A percentile compares a stretch with the other conserved stretches of the same genome.
Evolutionary conservation across 2,888 invertebrate genomes (phyloP).

Genomic region (Nymphalis c-album): DNA sequence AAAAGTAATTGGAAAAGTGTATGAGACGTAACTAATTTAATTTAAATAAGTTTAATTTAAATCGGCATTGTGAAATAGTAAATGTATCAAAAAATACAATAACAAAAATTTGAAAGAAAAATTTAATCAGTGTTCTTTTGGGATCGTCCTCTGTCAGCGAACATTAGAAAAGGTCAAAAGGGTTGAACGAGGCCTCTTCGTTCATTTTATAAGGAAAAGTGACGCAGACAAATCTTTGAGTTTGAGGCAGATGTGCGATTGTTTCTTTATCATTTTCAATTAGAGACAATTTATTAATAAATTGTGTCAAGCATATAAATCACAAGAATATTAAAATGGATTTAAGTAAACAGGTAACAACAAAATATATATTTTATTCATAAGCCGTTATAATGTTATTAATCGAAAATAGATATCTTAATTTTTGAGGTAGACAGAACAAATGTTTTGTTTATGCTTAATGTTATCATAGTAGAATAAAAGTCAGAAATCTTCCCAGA

Average conservation of each 20-base stretch:
- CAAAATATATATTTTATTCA: too few relatives aligned
- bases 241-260: neutral
- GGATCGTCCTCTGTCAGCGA: conserved; percentile 28
- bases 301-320: too few relatives aligned
- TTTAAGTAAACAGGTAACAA: too few relatives aligned
- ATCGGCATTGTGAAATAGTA: conserved; percentile 20
- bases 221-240: conserved; percentile 12
- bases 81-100: conserved; percentile 10
- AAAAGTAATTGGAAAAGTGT: conserved; percentile 6
- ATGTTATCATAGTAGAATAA: too few relatives aligned
- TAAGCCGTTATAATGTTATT: too few relatives aligned
- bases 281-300: too few relatives aligned
- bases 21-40: conserved; percentile 2
- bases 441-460: too few relatives aligned
- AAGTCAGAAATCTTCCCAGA: too few relatives aligned
- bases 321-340: too few relatives aligned
- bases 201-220: conserved; percentile 23
- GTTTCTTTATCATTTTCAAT: neutral
- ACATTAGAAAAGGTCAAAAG: conserved; percentile 32
- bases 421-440: too few relatives aligned
- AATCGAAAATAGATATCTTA: too few relatives aligned
- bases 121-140: conserved; percentile 37
- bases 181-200: conserved; percentile 33
- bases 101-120: conserved; percentile 27
- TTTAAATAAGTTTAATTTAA: conserved; percentile 18